Evolutionary conservation across 2,797 vertebrate species (phyloP).

Genomic region (Ataeniobius toweri): DNA sequence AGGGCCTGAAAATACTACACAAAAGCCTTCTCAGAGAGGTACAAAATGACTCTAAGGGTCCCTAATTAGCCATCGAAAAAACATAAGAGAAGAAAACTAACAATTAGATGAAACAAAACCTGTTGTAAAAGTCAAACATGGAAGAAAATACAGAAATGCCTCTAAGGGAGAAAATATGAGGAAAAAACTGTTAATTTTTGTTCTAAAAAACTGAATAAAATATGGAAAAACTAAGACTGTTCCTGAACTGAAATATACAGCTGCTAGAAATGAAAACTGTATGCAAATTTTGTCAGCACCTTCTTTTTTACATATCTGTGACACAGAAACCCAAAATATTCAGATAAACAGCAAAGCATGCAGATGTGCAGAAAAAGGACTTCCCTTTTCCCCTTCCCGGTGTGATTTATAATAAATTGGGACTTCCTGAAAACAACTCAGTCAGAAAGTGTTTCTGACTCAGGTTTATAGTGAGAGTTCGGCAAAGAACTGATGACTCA

Average conservation of each 20-base stretch:
- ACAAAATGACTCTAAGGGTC: neutral
- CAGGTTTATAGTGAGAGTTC: neutral
- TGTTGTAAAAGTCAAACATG: neutral
- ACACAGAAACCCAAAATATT: neutral
- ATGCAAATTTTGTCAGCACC: neutral
- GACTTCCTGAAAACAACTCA: conserved; percentile 10
- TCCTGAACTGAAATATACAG: neutral
- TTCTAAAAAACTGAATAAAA: neutral
- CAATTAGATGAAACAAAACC: neutral
- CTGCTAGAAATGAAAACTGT: neutral
- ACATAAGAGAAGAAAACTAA: neutral
- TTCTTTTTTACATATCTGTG: neutral
- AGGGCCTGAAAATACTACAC: neutral
- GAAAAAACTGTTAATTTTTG: neutral
- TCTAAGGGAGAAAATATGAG: neutral
- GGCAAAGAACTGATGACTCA: conserved; percentile 32
- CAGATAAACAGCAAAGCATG: neutral
- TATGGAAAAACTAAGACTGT: neutral
- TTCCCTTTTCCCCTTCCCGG: neutral
- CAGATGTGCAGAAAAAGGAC: conserved; percentile 1
- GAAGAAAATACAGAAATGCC: neutral
- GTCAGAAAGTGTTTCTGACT: conserved; percentile 11
- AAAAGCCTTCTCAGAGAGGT: neutral
- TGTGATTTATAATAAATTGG: neutral
- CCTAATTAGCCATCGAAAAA: neutral